Evolutionary conservation across 2,888 invertebrate species (phyloP), one percentile per base, ranked within the genome.

Genomic region (Chesias legatella): DNA sequence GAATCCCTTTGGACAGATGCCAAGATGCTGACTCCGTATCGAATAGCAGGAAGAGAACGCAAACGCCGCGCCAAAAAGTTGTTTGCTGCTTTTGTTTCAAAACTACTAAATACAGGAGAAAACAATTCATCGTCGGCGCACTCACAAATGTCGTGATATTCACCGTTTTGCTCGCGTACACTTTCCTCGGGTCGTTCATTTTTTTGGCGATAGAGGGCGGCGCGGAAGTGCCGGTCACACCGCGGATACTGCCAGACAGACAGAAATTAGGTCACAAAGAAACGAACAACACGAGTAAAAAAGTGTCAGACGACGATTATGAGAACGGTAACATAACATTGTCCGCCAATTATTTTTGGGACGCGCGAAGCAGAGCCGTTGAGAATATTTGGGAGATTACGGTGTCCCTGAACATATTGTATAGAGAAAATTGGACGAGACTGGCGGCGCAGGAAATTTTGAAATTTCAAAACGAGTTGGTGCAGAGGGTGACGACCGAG

Each of bases 361-460:
- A 88, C 43, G 88, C 86, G 2, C 71, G 88, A 47, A 88, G 78
- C 51, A 71, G 73, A 64, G 94, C 95, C 7, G 95, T 95, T 31
- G 95, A 95, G 80, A 95, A 94, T 77, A 95, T 97, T 67, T 97
- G 97, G 97, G 94, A 96, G 74, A 94, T 96, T 51, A 97, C 97
- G 1, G 94, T 94, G 53, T 93, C 93, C 46, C 83, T 96, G 57
- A 97, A 97, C 83, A 95, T 97, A 67, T 90, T 97, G 53, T 95
- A 96, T 75, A 92, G 93, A 73, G 94, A 95, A 68, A 96, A 97
- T 83, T 97, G 97, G 96, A 96, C 96, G 44, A 90, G 93, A 69
- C 88, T 94, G 65, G 95, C 95, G 26, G 93, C 93, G 31, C 91
- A 92, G 63, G 93, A 95, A 70, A 92, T 96, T 67, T 88, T 91